Conservation (phyloP, 2,888 invertebrate genomes). For the Drosophila parthenogenetica region DNA sequence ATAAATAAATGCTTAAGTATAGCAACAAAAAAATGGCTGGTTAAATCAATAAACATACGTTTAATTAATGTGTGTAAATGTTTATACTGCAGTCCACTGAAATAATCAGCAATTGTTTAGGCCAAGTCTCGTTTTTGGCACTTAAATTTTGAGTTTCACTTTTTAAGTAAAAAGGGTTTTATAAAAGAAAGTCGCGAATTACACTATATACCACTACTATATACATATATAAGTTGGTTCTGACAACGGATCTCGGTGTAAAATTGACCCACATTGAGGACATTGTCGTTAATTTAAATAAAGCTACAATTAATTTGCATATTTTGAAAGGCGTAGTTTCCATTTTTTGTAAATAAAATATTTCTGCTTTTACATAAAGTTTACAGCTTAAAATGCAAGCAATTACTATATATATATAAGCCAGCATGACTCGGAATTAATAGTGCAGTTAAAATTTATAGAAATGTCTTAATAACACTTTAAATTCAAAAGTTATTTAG, state of each 20-base stretch:
- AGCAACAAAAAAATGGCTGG: constrained; percentile 40
- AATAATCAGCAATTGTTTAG: constrained; percentile 52
- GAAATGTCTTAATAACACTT: no score
- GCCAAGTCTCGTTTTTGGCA: constrained; percentile 21
- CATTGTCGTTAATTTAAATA: constrained; percentile 53
- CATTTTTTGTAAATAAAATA: not conserved
- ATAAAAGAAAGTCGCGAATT: constrained; percentile 53
- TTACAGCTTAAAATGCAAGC: not conserved
- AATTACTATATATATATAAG: not conserved
- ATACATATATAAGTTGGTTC: constrained; percentile 40
- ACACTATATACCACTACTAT: not conserved
- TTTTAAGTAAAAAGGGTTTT: constrained; percentile 46
- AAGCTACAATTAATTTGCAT: constrained; percentile 25
- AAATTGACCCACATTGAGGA: constrained; percentile 65
- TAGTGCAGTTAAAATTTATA: no score
- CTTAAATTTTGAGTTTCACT: constrained; percentile 63
- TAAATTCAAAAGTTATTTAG: no score
- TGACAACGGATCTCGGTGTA: constrained; percentile 25
- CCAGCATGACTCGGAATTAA: no score
- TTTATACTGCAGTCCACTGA: constrained; percentile 36
- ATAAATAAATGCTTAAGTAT: constrained; percentile 59
- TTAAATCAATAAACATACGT: constrained; percentile 56
- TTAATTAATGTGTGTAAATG: constrained; percentile 51
- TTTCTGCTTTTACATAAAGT: constrained; percentile 9
- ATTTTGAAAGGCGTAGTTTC: not conserved